Evolutionary conservation across 2,888 invertebrate genomes (phyloP), one percentile per base, ranked within the genome.

Genomic region (Calameuta idolon): DNA sequence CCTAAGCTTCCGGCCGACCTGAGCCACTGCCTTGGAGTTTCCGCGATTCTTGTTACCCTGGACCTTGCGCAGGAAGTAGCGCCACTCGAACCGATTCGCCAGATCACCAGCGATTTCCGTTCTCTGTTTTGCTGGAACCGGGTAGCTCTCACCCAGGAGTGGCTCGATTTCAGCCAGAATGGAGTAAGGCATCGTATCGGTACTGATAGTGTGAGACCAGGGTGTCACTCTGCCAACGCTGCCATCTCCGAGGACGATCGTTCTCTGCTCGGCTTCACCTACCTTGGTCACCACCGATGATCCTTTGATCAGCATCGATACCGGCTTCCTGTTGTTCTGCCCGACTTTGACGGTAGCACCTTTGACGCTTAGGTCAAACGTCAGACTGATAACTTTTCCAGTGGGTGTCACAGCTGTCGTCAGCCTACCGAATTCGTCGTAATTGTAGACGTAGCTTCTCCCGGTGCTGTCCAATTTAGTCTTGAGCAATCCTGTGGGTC

Each of bases 11-110:
- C 96, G 94, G 11, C 97, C 97, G 30, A 97, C 96, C 92, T 97
- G 97, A 0, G 96, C 95, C 0, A 97, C 95, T 0, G 94, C 93
- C 90, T 95, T 96, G 82, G 92, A 94, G 87, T 88, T 87, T 2
- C 89, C 88, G 76, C 91, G 91, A 80, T 89, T 90, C 77, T 92
- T 92, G 81, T 89, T 90, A 4, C 94, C 94, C 83, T 95, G 94
- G 68, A 95, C 93, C 81, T 97, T 95, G 75, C 97, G 93, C 79
- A 98, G 93, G 92, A 98, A 98, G 92, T 98, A 98, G 69, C 98
- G 94, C 98, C 98, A 99, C 92, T 99, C 98, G 87, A 98, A 97
- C 82, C 98, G 94, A 88, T 98, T 98, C 0, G 97, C 97, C 77
- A 98, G 91, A 88, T 98, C 98, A 0, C 97, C 97, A 34, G 97